These are phyloP conservation scores for Mesocricetus auratus DNA, from an alignment of 2,113 vertebrate genomes.

Conservation along the genomic window DNA sequence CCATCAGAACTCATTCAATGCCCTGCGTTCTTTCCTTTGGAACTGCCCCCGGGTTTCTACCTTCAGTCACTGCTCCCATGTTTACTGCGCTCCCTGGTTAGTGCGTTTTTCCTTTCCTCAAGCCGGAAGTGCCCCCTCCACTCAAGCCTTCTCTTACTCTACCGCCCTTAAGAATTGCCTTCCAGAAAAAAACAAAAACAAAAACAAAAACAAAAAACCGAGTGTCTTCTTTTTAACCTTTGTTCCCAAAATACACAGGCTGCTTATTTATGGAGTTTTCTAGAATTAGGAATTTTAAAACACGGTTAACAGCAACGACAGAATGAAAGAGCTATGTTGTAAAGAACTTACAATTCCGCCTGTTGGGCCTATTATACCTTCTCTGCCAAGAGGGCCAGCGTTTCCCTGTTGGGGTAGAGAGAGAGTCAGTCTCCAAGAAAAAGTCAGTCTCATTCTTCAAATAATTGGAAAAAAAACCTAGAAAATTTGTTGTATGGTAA, in stretches of 20 bases:
- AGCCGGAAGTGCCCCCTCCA: neutral
- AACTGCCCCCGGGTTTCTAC: neutral
- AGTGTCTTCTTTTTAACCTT: neutral
- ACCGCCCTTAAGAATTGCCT: neutral
- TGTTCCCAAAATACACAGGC: neutral
- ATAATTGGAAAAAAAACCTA: slow-evolving; percentile 59
- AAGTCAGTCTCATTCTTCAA: neutral
- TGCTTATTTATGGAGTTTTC: neutral
- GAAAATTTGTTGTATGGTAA: neutral
- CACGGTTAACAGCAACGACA: neutral
- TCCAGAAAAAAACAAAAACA: slow-evolving; percentile 39
- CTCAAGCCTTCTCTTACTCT: neutral
- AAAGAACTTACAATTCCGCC: slow-evolving; percentile 93
- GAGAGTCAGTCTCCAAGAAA: slow-evolving; percentile 63
- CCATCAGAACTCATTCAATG: neutral
- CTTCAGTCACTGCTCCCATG: neutral
- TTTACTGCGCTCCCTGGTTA: neutral
- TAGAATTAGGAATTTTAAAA: slow-evolving; percentile 50
- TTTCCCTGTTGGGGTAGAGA: slow-evolving; percentile 91
- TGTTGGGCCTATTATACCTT: slow-evolving; percentile 92
- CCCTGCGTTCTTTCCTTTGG: neutral
- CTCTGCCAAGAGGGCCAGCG: slow-evolving; percentile 92
- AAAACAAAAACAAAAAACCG: slow-evolving; percentile 53
- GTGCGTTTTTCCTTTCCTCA: neutral
- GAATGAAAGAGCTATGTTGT: slow-evolving; percentile 29